Base-by-base conservation (phyloP, 2,888 invertebrate species). In the Apodemia duryi region DNA sequence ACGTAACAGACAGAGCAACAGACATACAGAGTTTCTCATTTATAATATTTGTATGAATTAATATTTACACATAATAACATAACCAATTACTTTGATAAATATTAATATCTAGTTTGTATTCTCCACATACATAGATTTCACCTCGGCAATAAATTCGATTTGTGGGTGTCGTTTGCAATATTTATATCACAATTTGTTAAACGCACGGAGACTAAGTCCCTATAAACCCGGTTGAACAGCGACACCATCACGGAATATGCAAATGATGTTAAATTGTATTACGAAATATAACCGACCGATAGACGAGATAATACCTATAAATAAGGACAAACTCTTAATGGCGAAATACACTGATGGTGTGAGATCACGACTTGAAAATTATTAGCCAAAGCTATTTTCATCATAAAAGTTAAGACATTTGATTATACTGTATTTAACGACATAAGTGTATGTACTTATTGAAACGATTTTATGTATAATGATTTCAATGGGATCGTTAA, bases 291-390 rank as follows among this genome's bases (percentile, higher is more conserved):
- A 75, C 77, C 79, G 77, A 75, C 81, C 84, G 83, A 86, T 86
- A 83, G 80, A 82, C 84, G 80, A 83, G 82, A 86, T 88, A 86
- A 85, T 86, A 84, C 82, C 83, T 82, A 84, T 85, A 87, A 89
- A 89, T 88, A 88, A 86, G 86, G 85, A 85, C 86, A 81, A 77
- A 83, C 85, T 84, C 83, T 86, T 86, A 86, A 83, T 84, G 82
- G 81, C 78, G 81, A 85, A 87, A 84, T 86, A 87, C 83, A 84
- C 82, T 85, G 85, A 86, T 85, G 85, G 76, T 81, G 76, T 76
- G 80, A 86, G 85, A 87, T 87, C 86, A 88, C 88, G 88, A 88
- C 81, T 87, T 77, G 78, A 76, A 84, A 86, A 85, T 85, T 85
- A 74, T 74, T 71, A 73, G 72, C 74, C 78, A 76, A 79, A 82